phyloP scores from a whole-genome alignment of 2,113 vertebrate species.

The Mesitornis unicolor region DNA sequence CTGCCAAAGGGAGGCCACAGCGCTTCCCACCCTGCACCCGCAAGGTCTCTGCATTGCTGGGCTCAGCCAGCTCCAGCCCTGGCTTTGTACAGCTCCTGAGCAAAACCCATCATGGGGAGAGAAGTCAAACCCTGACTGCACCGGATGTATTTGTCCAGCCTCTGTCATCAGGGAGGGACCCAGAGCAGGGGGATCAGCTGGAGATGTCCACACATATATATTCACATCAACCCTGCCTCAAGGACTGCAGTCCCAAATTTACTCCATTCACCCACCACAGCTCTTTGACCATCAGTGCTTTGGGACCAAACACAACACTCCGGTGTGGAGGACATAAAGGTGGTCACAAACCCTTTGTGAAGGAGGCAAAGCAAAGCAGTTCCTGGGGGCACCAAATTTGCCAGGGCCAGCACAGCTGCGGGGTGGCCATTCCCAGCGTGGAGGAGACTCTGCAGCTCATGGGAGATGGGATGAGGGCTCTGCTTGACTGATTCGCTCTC shows the following conservation, averaged over 20 bases:
- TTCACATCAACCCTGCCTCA: neutral
- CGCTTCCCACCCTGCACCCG: fast-evolving
- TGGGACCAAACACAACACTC: neutral
- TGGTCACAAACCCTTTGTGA: fast-evolving
- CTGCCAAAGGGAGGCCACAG: neutral
- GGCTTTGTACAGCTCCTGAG: neutral
- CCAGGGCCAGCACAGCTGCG: fast-evolving
- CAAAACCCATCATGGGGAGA: neutral
- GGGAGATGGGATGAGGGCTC: neutral
- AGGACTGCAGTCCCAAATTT: neutral
- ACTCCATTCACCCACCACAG: neutral
- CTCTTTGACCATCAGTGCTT: neutral
- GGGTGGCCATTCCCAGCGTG: neutral
- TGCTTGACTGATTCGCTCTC: neutral
- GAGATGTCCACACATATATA: neutral
- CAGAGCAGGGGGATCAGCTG: fast-evolving
- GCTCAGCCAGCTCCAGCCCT: neutral
- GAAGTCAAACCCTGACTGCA: neutral
- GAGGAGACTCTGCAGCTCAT: neutral
- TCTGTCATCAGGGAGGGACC: neutral
- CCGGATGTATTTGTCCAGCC: neutral
- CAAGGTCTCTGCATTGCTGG: too few species aligned
- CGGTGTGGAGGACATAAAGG: fast-evolving
- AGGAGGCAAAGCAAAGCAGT: neutral
- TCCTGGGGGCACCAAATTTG: neutral